Conservation (phyloP, 1,140 invertebrate genomes). For the Potamilus streckersoni region DNA sequence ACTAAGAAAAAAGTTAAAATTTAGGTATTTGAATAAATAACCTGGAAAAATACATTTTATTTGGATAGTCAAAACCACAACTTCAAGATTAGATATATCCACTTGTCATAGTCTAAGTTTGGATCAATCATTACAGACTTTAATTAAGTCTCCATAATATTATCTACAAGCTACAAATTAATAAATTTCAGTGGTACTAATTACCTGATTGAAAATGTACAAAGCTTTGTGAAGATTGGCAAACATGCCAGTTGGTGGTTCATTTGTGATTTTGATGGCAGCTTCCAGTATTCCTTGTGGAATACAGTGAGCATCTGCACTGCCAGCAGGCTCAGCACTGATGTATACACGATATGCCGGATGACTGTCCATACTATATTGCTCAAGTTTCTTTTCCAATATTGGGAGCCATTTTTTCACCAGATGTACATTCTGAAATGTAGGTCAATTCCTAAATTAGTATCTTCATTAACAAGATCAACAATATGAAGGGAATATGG, state of each 20-base stretch:
- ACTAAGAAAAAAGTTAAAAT: too few species aligned
- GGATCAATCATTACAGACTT: background rate
- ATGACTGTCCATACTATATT: constrained; percentile 76
- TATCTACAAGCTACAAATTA: background rate
- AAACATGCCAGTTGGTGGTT: constrained; percentile 93
- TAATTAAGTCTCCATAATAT: too few species aligned
- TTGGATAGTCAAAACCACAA: background rate
- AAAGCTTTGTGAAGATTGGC: constrained; percentile 94
- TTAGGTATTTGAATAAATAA: background rate
- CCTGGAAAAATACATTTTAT: background rate
- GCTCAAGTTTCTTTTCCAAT: constrained; percentile 90
- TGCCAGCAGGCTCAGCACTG: constrained; percentile 89
- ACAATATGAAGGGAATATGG: too few species aligned
- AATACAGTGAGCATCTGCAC: constrained; percentile 86
- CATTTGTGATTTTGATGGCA: constrained; percentile 95
- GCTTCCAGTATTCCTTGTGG: constrained; percentile 92
- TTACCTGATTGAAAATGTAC: constrained; percentile 85
- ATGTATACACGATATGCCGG: constrained; percentile 87
- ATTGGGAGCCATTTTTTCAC: constrained; percentile 92
- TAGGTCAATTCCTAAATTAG: background rate
- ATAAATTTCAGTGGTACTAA: background rate
- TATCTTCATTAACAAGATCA: too few species aligned
- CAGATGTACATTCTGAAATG: constrained; percentile 87
- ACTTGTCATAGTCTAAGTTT: background rate
- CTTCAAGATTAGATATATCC: background rate